These are phyloP conservation scores for Heteromormyrus szaboi DNA, from an alignment of 2,797 vertebrate genomes.

Conservation along the genomic window DNA sequence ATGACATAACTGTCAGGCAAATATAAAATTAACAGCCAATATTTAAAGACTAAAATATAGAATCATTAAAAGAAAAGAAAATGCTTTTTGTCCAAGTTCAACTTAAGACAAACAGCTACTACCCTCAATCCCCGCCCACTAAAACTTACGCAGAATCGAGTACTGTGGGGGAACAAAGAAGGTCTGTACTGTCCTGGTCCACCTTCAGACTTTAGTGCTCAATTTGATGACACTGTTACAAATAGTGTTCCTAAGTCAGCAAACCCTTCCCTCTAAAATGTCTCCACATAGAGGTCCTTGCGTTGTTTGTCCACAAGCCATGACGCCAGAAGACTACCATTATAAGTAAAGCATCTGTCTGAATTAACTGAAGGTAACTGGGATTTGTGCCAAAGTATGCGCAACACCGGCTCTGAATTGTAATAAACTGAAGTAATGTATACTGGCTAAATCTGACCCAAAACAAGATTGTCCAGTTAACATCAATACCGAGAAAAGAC, in stretches of 20 bases:
- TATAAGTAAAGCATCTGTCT: not conserved
- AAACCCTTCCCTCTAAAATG: not conserved
- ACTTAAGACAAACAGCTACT: constrained; percentile 9
- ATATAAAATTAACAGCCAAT: constrained; percentile 22
- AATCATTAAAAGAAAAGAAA: constrained; percentile 19
- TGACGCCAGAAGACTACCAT: not conserved
- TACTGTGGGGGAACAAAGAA: not conserved
- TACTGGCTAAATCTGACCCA: not conserved
- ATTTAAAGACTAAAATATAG: constrained; percentile 5
- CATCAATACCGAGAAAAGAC: constrained; percentile 13
- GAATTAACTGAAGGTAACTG: not conserved
- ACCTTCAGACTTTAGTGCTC: not conserved
- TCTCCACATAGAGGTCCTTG: not conserved
- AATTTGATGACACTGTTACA: not conserved
- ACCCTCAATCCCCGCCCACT: not conserved
- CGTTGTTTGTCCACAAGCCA: not conserved
- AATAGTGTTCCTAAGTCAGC: not conserved
- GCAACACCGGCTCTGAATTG: not conserved
- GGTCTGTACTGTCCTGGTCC: not conserved
- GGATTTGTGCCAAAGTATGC: constrained; percentile 1
- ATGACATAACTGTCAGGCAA: constrained; percentile 15
- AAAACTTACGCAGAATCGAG: not conserved
- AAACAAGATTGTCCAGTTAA: constrained; percentile 20
- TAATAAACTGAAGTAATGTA: not conserved
- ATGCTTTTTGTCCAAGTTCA: constrained; percentile 2